Evolutionary conservation across 2,888 invertebrate genomes (phyloP), one percentile per base, ranked within the genome.

Genomic region (Tryphoninae sp.): DNA sequence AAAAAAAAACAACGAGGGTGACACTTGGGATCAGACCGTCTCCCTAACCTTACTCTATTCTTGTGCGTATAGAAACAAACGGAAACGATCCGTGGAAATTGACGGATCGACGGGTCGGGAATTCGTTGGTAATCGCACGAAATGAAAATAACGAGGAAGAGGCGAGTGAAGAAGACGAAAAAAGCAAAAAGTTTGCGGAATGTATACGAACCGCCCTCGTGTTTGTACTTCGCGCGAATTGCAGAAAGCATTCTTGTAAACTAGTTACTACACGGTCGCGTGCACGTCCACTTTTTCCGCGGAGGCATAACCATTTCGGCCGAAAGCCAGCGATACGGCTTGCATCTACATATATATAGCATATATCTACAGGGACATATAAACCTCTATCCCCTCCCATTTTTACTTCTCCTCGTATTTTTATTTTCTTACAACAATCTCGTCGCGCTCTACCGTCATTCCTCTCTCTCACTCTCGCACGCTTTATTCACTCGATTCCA

Each of bases 191-290:
- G 19, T 19, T 19, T 64, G 8, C 16, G 49, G 61, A 72, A 61
- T 62, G 61, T 51, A 61, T 55, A 51, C 40, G 22, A 26, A 49
- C 8, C 33, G 45, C 16, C 45, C 67, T 68, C 33, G 69, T 71
- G 65, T 81, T 78, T 62, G 19, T 53, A 33, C 40, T 78, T 55
- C 78, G 45, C 73, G 59, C 62, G 73, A 83, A 83, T 82, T 55
- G 76, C 76, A 59, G 53, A 33, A 45, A 33, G 33, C 62, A 72
- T 78, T 81, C 74, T 74, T 78, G 69, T 74, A 74, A 81, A 81
- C 69, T 59, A 74, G 74, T 68, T 71, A n/a, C 55, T 69, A 71
- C 64, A 49, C 16, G 69, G 26, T 81, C 73, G 78, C 81, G 81
- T 81, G 81, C 77, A 51, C 40, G 61, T 55, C 69, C 16, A 72